A percentile compares a stretch with the other conserved stretches of the same genome.
phyloP scores from a whole-genome alignment of 2,113 vertebrate species.

The Muscicapa adusta region DNA sequence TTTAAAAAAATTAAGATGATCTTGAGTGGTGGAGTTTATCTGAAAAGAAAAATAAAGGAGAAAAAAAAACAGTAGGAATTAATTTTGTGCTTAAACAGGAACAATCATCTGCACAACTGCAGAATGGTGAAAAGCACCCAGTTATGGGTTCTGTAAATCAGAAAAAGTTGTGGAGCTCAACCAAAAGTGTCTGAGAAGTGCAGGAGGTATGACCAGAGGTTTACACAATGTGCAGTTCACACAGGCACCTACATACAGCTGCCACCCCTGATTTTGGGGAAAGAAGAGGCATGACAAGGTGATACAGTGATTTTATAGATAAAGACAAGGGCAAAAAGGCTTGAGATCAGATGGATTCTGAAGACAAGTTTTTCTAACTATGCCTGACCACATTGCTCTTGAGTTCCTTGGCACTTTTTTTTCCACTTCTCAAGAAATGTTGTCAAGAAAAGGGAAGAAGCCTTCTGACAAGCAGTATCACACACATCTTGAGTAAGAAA shows the following conservation, averaged over 20 bases:
- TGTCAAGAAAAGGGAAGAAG: neutral
- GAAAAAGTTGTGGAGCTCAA: neutral
- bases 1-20: neutral
- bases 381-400: neutral
- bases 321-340: neutral
- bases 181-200: neutral
- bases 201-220: neutral
- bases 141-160: neutral
- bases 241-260: rapidly evolving
- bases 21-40: neutral
- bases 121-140: neutral
- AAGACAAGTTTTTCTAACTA: neutral
- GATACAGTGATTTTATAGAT: neutral
- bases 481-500: neutral
- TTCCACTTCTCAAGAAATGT: neutral
- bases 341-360: neutral
- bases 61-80: neutral
- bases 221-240: neutral
- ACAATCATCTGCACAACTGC: neutral
- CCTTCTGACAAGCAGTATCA: neutral
- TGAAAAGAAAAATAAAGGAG: neutral
- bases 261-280: neutral
- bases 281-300: neutral
- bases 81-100: neutral
- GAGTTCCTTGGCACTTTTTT: neutral